Evolutionary conservation across 2,113 vertebrate species (phyloP).

Genomic region (Sapayoa aenigma): DNA sequence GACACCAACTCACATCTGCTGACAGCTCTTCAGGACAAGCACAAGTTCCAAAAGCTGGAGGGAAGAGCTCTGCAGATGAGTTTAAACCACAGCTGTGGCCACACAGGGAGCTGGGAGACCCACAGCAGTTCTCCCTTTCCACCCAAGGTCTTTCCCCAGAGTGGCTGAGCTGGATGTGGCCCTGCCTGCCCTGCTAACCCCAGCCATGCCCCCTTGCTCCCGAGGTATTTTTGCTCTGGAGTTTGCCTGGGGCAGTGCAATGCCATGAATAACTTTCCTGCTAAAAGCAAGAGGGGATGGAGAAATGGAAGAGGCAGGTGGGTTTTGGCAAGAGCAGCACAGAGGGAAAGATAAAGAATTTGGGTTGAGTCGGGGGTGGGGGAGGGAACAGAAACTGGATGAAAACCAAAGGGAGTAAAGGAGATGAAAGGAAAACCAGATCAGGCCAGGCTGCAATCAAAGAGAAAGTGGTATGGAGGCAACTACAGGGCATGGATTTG

Average conservation of each 20-base stretch:
- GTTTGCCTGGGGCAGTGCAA: slow-evolving; percentile 55
- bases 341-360: neutral
- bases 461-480: neutral
- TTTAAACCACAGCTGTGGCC: neutral
- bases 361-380: neutral
- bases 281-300: neutral
- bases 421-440: neutral
- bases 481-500: neutral
- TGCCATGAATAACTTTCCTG: slow-evolving; percentile 54
- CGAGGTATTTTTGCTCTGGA: slow-evolving; percentile 36
- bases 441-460: neutral
- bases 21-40: neutral
- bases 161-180: neutral
- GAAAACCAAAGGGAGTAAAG: neutral
- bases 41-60: neutral
- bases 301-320: neutral
- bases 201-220: slow-evolving; percentile 51
- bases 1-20: neutral
- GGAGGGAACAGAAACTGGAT: neutral
- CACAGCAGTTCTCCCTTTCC: neutral
- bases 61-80: neutral
- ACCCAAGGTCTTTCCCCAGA: neutral
- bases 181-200: slow-evolving; percentile 31
- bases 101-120: neutral
- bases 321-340: neutral